Conservation (phyloP, 1,140 invertebrate genomes). For the Trachymyrmex cornetzi region DNA sequence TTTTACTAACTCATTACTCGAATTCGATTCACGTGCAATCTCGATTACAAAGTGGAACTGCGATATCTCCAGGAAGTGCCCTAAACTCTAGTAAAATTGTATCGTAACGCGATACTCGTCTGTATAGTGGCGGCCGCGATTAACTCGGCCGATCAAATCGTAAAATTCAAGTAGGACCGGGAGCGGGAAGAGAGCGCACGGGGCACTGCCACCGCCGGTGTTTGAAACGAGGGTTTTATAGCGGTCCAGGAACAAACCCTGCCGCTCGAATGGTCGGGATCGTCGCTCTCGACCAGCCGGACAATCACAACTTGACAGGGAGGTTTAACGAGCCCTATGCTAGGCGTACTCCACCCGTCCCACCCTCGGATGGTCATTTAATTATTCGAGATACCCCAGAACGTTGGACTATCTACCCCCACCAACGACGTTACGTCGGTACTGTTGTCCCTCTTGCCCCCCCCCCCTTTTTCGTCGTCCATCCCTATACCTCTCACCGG, state of each 20-base stretch:
- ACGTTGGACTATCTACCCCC: slow-evolving; percentile 77
- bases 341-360: slow-evolving; percentile 74
- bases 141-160: slow-evolving; percentile 83
- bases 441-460: slow-evolving; percentile 52
- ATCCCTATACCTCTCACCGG: slow-evolving; percentile 53
- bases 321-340: slow-evolving; percentile 86
- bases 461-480: slow-evolving; percentile 54
- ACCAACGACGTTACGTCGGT: slow-evolving; percentile 41
- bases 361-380: slow-evolving; percentile 86
- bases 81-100: slow-evolving; percentile 69
- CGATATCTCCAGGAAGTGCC: slow-evolving; percentile 14
- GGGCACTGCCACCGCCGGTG: slow-evolving; percentile 34
- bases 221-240: slow-evolving; percentile 83
- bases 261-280: slow-evolving; percentile 79
- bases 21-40: slow-evolving; percentile 12
- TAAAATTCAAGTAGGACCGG: slow-evolving; percentile 79
- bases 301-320: slow-evolving; percentile 87
- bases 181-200: slow-evolving; percentile 6
- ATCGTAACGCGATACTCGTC: slow-evolving; percentile 54
- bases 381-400: slow-evolving; percentile 86
- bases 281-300: slow-evolving; percentile 77
- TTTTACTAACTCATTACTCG: slow-evolving; percentile 34
- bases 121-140: slow-evolving; percentile 66
- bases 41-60: slow-evolving; percentile 33
- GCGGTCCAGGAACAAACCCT: slow-evolving; percentile 81